Evolutionary conservation across 1,140 invertebrate species (phyloP), one percentile per base, ranked within the genome.

Genomic region (Hylaeus volcanicus): DNA sequence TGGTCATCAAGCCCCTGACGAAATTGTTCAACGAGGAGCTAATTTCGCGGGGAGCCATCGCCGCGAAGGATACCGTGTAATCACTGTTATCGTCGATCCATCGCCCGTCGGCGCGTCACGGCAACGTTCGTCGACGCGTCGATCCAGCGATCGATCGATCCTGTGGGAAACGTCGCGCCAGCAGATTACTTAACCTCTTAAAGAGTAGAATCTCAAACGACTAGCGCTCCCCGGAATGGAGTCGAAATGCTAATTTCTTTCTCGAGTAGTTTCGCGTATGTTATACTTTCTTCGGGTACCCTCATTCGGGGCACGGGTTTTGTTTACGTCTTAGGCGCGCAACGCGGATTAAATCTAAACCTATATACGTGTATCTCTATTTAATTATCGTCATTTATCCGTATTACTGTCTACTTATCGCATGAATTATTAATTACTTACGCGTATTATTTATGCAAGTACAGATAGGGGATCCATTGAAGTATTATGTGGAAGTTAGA

Each of bases 321-420:
- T 45, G 1, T 73, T 79, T 71, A 12, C 4, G 15, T 60, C 11
- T 39, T 73, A 73, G 69, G 3, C 12, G 61, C 53, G 64, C 12
- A 26, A 69, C 43, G 15, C 41, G 55, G 3, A 39, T 6, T 39
- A 41, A 74, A 65, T 58, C 72, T 74, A 37, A 26, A 60, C 37
- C 43, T 61, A 51, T 80, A 53, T 61, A 80, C 39, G 78, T 80
- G 56, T 80, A 80, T 75, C 72, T 61, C 63, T 75, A 80, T 80
- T 80, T 80, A 80, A 80, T 80, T 80, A 80, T 80, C 64, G 71
- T 80, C 77, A 74, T 79, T 79, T 78, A 72, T 71, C 76, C 53
- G 58, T 79, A 65, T 79, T 73, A 74, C 60, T 64, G 70, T 79
- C 51, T 79, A 79, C 70, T 79, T 79, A 79, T 74, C 77, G 75